A percentile compares a stretch with the other conserved stretches of the same genome.
These are phyloP conservation scores for Cylindroiulus punctatus DNA, from an alignment of 2,888 invertebrate genomes.

Conservation along the genomic window DNA sequence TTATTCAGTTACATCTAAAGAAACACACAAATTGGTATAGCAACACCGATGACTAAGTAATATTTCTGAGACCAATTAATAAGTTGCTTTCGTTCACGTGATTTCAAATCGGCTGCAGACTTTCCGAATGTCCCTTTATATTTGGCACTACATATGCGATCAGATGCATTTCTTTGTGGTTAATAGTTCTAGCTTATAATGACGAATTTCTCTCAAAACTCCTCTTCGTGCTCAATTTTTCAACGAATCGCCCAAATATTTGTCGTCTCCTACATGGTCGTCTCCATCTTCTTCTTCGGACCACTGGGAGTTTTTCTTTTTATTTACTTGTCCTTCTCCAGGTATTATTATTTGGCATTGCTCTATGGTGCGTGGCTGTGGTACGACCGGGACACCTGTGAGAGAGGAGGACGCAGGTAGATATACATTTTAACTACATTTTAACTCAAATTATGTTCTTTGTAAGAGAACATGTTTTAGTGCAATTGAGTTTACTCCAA, in stretches of 20 bases:
- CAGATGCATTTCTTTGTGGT: neutral
- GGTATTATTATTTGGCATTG: constrained; percentile 66
- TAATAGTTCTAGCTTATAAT: neutral
- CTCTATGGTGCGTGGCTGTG: constrained; percentile 76
- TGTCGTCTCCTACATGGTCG: neutral
- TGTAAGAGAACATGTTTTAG: no score
- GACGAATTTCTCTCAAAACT: neutral
- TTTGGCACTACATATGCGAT: no score
- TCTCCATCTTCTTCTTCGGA: constrained; percentile 21
- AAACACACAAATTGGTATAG: neutral
- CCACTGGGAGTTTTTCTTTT: neutral
- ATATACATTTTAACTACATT: no score
- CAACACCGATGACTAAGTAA: neutral
- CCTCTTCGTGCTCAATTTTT: neutral
- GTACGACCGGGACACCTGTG: constrained; percentile 73
- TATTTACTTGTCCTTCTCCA: constrained; percentile 70
- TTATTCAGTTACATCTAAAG: neutral
- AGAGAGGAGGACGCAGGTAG: constrained; percentile 68
- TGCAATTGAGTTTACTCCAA: no score
- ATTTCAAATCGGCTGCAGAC: neutral
- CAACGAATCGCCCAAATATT: neutral
- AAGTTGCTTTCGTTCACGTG: neutral
- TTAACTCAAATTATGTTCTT: no score
- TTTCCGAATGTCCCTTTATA: neutral
- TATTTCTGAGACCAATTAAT: neutral